Evolutionary conservation across 2,113 vertebrate species (phyloP).

Genomic region (Colinus virginianus): DNA sequence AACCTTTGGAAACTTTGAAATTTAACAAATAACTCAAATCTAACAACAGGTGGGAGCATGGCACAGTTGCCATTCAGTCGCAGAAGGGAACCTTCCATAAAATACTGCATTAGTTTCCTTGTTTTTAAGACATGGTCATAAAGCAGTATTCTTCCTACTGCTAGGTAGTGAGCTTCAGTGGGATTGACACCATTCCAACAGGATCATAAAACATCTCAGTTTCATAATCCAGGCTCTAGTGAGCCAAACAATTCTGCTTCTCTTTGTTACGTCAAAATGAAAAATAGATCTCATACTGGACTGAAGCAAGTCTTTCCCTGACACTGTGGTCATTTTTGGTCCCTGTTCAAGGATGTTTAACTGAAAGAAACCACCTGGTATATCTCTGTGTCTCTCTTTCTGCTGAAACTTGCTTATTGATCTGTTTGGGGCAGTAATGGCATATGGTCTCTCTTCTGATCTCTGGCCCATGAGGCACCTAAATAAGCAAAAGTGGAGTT

Average conservation of each 20-base stretch:
- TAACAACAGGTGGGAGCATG: neutral
- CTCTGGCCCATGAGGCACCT: neutral
- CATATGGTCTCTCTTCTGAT: neutral
- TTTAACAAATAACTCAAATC: neutral
- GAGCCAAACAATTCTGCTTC: neutral
- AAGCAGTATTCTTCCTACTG: neutral
- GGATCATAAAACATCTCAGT: neutral
- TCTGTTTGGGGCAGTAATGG: neutral
- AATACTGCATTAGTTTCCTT: neutral
- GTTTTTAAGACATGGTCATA: neutral
- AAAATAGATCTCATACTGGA: neutral
- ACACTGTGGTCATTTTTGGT: neutral
- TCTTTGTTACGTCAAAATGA: neutral
- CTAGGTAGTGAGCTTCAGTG: neutral
- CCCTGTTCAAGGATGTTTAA: neutral
- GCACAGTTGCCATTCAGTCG: neutral
- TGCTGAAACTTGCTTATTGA: neutral
- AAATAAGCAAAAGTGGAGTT: neutral
- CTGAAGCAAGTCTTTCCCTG: neutral
- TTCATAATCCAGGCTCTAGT: neutral
- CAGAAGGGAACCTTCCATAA: neutral
- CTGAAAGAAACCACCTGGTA: neutral
- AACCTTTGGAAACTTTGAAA: neutral
- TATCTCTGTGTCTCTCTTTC: neutral
- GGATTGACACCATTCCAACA: neutral